Conservation (phyloP, 2,113 vertebrate species). For the Oreochromis spilurus region DNA sequence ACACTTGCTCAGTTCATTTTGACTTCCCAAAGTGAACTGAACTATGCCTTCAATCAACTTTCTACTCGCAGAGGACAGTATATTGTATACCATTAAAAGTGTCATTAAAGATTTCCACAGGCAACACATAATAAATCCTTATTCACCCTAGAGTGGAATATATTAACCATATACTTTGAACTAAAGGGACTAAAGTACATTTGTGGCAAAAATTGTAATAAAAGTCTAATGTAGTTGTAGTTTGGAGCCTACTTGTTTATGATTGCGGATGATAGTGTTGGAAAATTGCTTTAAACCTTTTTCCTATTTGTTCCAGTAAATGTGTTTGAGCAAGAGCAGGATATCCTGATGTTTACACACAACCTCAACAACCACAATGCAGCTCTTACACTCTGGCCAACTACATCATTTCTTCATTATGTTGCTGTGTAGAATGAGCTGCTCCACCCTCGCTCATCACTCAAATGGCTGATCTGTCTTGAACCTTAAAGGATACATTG, state of each 20-base stretch:
- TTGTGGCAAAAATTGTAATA: background rate
- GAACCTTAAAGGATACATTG: background rate
- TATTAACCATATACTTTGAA: background rate
- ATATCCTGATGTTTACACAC: conserved; percentile 47
- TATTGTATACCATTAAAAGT: background rate
- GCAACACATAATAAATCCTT: background rate
- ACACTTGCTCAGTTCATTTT: background rate
- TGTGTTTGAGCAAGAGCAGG: conserved; percentile 42
- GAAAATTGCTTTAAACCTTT: background rate
- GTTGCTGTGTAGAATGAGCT: background rate
- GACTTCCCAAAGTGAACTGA: background rate
- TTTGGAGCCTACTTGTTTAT: background rate
- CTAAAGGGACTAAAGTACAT: background rate
- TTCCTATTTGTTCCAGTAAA: conserved; percentile 3
- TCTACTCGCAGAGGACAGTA: background rate
- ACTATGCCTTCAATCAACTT: background rate
- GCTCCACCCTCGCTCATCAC: background rate
- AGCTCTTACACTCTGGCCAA: background rate
- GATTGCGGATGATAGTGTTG: background rate
- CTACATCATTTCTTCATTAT: conserved; percentile 20
- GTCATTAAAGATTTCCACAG: background rate
- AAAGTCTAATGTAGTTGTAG: background rate
- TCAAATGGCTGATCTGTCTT: background rate
- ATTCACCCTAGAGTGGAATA: background rate
- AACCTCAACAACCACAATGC: conserved; percentile 31